These are phyloP conservation scores for Onthophagus sagittarius DNA, from an alignment of 2,888 invertebrate species.

Conservation along the genomic window DNA sequence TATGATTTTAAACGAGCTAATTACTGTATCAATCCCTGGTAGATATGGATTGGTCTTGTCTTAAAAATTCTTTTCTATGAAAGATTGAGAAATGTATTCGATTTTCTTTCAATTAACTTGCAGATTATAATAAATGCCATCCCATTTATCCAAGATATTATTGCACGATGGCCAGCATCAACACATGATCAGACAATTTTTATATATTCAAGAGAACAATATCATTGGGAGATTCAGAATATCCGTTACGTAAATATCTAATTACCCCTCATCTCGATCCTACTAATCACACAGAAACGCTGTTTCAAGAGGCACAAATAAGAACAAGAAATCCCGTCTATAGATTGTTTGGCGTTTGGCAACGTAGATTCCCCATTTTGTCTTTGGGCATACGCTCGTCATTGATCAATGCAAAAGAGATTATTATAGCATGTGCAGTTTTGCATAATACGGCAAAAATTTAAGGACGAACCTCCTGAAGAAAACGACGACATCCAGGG, in stretches of 20 bases:
- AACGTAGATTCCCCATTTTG: too few relatives aligned
- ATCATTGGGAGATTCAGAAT: conserved; percentile 33
- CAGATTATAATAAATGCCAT: conserved; percentile 28
- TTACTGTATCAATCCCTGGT: too few relatives aligned
- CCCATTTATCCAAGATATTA: conserved; percentile 22
- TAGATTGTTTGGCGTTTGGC: conserved; percentile 32
- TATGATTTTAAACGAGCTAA: too few relatives aligned
- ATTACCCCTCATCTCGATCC: conserved; percentile 24
- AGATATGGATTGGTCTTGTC: too few relatives aligned
- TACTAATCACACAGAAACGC: conserved; percentile 19
- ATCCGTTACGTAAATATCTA: conserved; percentile 27
- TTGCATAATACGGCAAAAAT: conserved; percentile 15
- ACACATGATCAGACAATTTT: conserved; percentile 37
- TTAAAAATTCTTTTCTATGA: too few relatives aligned
- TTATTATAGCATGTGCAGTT: conserved; percentile 16
- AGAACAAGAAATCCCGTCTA: conserved; percentile 30
- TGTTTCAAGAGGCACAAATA: conserved; percentile 20
- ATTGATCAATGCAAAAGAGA: conserved; percentile 21
- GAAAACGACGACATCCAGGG: background rate
- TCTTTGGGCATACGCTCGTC: conserved; percentile 25
- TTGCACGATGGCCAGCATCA: conserved; percentile 34
- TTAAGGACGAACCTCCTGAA: conserved; percentile 6
- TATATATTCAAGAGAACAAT: conserved; percentile 30
- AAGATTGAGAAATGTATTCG: too few relatives aligned
- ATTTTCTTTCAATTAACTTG: conserved; percentile 32